Evolutionary conservation across 2,888 invertebrate genomes (phyloP), one percentile per base, ranked within the genome.

Genomic region (Drosophila fungiperda): DNA sequence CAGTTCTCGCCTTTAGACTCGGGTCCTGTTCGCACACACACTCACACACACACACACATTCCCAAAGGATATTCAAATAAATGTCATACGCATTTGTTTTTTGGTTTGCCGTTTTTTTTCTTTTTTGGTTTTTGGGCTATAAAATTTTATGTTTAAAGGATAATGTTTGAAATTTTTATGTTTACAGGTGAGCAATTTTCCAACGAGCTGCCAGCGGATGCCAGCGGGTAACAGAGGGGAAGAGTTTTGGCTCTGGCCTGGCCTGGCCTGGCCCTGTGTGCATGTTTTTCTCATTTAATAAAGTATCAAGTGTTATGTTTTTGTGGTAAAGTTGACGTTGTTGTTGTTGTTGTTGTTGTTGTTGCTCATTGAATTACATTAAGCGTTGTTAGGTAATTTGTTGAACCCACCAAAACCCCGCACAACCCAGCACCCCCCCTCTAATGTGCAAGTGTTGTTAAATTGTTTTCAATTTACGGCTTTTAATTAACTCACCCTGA

Each of bases 131-230:
- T 68, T 83, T 75, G 62, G 87, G 87, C 76, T 90, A 83, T 87
- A 88, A 88, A 88, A 87, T 87, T 87, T 90, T 90, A 87, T 87
- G 87, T 90, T 87, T 86, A 86, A 87, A 88, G 90, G 87, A 90
- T 86, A 90, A 89, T 87, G 90, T 86, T 87, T 88, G 78, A 78
- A 87, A 86, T 82, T 90, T 87, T 90, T 87, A 88, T 88, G 89
- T 88, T 86, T 90, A 77, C 90, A 87, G 90, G 90, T 87, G 83
- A 86, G 73, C 89, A 87, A 88, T 80, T 82, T 89, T 78, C 70
- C 83, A 84, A 69, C 74, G 70, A 71, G 73, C 63, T 73, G 50
- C 26, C 5, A 29, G 29, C 29, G 29, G 29, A 5, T 6, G 26
- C 4, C 26, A 26, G 26, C 26, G 26, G 52, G 49, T 40, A 17